Base-by-base conservation (phyloP, 2,113 vertebrate species). In the Caretta caretta region DNA sequence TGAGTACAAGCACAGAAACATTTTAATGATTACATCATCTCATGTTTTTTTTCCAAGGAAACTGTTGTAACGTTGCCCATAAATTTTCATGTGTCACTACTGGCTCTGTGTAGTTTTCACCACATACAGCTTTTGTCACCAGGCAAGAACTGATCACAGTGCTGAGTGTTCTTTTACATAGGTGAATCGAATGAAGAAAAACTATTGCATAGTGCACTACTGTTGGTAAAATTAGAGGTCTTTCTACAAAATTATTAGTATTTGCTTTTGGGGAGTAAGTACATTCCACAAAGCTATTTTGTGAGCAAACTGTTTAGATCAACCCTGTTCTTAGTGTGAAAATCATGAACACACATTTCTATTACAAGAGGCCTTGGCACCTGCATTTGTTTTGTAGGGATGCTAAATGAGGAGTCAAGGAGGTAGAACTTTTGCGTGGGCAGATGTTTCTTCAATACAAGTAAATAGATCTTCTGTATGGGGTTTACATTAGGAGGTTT, bases 1-100 rank as follows among this genome's bases (percentile, higher is more conserved):
- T 95, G 97, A 96, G 95, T 96, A 97, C 96, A 98, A 98, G 98
- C 98, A 97, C 98, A 98, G 98, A 98, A 98, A 97, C 96, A 97
- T 98, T 96, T 96, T 97, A 96, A 97, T 35, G 96, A 98, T 97
- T 94, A 96, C 92, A 98, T 98, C 98, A 99, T 99, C 98, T 98
- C 98, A 98, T 97, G 92, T 97, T 95, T 95, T 94, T 94, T 95
- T 72, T 80, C 62, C 59, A 84, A 93, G 97, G 97, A 97, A 89
- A 94, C 93, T 94, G 72, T 91, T 96, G 95, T 96, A 96, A 94
- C 97, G 93, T 92, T 97, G 87, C 97, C 98, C 98, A 86, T 97
- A 94, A 57, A 81, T 97, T 92, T 93, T 91, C 91, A 80, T 89
- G 96, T 93, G 84, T 97, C 97, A 1, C 97, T 96, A 91, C 96